Conservation (phyloP, 2,888 invertebrate genomes). For the Ormyrus pomaceus region DNA sequence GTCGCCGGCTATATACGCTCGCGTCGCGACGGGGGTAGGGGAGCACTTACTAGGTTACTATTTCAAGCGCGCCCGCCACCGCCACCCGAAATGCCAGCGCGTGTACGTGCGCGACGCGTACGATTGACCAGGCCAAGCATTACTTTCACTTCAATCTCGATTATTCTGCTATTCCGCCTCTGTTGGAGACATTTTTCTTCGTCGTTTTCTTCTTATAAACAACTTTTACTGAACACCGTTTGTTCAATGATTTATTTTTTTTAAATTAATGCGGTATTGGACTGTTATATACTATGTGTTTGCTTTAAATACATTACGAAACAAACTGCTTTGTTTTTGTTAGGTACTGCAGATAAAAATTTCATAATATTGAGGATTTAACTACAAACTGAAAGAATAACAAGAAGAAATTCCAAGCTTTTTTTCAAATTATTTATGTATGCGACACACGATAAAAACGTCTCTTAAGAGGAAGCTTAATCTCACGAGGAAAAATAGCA, state of each 20-base stretch:
- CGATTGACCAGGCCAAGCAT: slow-evolving; percentile 24
- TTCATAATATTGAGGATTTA: too few species aligned
- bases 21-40: slow-evolving; percentile 59
- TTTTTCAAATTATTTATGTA: too few species aligned
- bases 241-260: neutral
- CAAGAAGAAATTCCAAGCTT: too few species aligned
- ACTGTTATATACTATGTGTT: neutral
- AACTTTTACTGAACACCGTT: neutral
- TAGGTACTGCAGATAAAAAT: too few species aligned
- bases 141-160: slow-evolving; percentile 40
- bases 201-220: too few species aligned
- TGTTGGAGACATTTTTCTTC: too few species aligned
- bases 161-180: neutral
- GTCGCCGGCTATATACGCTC: slow-evolving; percentile 64
- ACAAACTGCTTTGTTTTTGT: neutral
- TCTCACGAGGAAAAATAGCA: neutral
- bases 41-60: slow-evolving; percentile 68
- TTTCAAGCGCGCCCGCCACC: slow-evolving; percentile 53
- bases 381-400: too few species aligned
- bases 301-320: neutral
- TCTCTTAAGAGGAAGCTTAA: too few species aligned
- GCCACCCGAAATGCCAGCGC: slow-evolving; percentile 31
- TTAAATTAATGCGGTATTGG: neutral
- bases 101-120: neutral
- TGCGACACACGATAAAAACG: too few species aligned